Base-by-base conservation (phyloP, 2,113 vertebrate species). In the Oncorhynchus mykiss region DNA sequence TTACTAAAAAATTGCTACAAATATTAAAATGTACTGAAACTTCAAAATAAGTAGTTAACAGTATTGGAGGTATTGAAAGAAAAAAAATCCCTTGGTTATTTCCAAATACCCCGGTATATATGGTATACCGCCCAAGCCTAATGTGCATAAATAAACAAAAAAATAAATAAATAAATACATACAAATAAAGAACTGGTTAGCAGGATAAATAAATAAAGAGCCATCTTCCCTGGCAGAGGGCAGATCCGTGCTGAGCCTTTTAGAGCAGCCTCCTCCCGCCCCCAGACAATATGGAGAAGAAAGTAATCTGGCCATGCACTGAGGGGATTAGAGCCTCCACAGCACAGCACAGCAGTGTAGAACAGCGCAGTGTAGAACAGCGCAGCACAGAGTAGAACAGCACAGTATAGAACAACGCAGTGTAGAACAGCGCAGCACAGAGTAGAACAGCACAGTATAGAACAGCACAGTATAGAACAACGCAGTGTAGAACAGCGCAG, bases 201-300 rank as follows among this genome's bases (percentile, higher is more conserved):
- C 85, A 85, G 83, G 83, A 88, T 78, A 82, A 82, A 87, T 87
- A 84, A 89, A 86, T 83, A 83, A 90, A 86, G 88, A 84, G 73
- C 84, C 85, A 85, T 88, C 85, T 88, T 90, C 75, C 84, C 82
- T 76, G 83, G 84, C 71, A 5, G 51, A 18, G 14, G 65, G 78
- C 72, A 82, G 85, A 88, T 81, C 82, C 78, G 78, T 69, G 84
- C 81, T 62, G 77, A 77, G 76, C 60, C 70, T 74, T 70, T 68
- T 57, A 68, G 67, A 29, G 57, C 39, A 22, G 73, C 22, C 76
- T 80, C 83, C 79, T 70, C 75, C 78, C 25, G 48, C 72, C 84
- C 83, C 83, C 79, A 87, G 77, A 86, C 84, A 91, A 88, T 88
- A 88, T 88, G 90, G 87, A 91, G 84, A 85, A 88, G 89, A 85